Percentiles rank a stretch among this genome's conserved stretches.
These are phyloP conservation scores for Brachionus paranguensis DNA, from an alignment of 1,140 invertebrate genomes.

Conservation along the genomic window DNA sequence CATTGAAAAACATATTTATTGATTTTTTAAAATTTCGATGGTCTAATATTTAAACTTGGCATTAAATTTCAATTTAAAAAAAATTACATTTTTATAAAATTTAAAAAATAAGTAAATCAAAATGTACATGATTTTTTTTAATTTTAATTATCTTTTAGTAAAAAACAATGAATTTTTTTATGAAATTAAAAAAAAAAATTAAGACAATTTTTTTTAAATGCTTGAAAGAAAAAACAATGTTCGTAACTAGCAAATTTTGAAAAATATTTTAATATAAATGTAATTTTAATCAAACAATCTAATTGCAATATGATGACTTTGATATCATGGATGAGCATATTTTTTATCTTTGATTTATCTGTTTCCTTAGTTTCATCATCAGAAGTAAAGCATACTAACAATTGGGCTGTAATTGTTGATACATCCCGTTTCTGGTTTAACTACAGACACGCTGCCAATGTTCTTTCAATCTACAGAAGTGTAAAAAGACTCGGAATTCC, in stretches of 20 bases:
- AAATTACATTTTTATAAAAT: no score
- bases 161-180: no score
- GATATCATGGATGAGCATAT: neutral
- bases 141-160: no score
- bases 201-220: neutral
- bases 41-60: no score
- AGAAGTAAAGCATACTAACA: slow-evolving; percentile 66
- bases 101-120: no score
- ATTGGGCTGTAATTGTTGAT: slow-evolving; percentile 97
- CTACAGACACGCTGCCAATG: slow-evolving; percentile 97
- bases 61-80: no score
- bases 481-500: slow-evolving; percentile 95
- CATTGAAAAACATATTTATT: no score
- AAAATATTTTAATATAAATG: neutral
- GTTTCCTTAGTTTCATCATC: neutral
- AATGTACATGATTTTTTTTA: no score
- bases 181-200: neutral
- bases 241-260: neutral
- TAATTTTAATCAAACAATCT: neutral
- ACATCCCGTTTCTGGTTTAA: slow-evolving; percentile 99
- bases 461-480: slow-evolving; percentile 92
- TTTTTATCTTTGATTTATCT: neutral
- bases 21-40: no score
- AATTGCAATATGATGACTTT: neutral
- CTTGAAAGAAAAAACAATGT: neutral